These are phyloP conservation scores for Rhaphigaster nebulosa DNA, from an alignment of 2,888 invertebrate genomes.

Conservation along the genomic window DNA sequence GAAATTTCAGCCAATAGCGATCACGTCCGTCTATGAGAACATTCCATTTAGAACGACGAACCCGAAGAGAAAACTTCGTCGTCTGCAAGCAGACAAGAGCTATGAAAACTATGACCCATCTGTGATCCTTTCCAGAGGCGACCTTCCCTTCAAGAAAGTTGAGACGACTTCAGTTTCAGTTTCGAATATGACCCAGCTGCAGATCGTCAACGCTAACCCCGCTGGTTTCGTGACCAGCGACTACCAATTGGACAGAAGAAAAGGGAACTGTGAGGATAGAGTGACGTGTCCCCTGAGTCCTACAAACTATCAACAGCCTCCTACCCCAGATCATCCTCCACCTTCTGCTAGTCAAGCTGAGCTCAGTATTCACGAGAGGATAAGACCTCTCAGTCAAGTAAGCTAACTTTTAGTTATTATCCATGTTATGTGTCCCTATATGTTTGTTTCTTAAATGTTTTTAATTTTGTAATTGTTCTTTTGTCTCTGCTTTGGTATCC, in stretches of 20 bases:
- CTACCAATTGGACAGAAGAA: slow-evolving; percentile 71
- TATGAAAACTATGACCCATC: slow-evolving; percentile 76
- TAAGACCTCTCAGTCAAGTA: slow-evolving; percentile 91
- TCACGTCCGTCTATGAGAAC: slow-evolving; percentile 82
- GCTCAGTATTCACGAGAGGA: slow-evolving; percentile 89
- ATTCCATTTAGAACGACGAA: slow-evolving; percentile 80
- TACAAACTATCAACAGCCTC: slow-evolving; percentile 90
- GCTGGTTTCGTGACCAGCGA: slow-evolving; percentile 69
- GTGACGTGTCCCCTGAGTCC: slow-evolving; percentile 82
- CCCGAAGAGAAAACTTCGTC: slow-evolving; percentile 78
- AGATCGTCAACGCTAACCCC: slow-evolving; percentile 60
- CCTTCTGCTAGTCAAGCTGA: slow-evolving; percentile 92
- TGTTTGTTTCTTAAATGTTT: background rate
- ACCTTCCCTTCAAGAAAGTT: slow-evolving; percentile 66
- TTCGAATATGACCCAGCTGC: slow-evolving; percentile 66
- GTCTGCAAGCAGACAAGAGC: slow-evolving; percentile 72
- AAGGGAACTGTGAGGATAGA: slow-evolving; percentile 61
- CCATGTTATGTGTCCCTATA: background rate
- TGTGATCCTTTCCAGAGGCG: slow-evolving; percentile 66
- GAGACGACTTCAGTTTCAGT: slow-evolving; percentile 65
- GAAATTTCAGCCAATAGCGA: slow-evolving; percentile 76
- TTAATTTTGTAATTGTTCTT: background rate
- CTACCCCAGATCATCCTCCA: slow-evolving; percentile 94
- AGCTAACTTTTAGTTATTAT: slow-evolving; percentile 69
- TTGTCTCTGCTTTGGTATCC: background rate